phyloP scores from a whole-genome alignment of 2,888 invertebrate species.

The Plebejus anna region DNA sequence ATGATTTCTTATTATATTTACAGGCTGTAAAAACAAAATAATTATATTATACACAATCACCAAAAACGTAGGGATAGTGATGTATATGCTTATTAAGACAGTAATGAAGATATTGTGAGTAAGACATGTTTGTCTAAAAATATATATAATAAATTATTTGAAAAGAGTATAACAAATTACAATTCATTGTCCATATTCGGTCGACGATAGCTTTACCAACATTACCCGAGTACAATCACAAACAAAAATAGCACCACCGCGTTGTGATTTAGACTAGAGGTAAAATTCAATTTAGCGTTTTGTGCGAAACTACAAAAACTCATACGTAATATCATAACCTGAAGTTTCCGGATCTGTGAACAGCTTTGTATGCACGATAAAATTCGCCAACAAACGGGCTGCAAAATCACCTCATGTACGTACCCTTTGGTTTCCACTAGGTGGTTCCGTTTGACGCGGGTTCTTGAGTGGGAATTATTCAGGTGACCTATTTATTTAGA shows the following conservation, averaged over 20 bases:
- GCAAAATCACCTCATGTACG: conserved; percentile 32
- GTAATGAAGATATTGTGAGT: neutral
- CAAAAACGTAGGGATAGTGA: neutral
- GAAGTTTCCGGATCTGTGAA: conserved; percentile 21
- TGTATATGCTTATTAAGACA: neutral
- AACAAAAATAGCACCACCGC: conserved; percentile 2
- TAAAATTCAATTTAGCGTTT: conserved; percentile 18
- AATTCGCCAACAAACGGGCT: conserved; percentile 22
- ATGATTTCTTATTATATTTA: neutral
- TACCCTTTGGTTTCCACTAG: conserved; percentile 34
- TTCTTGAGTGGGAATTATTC: conserved; percentile 34
- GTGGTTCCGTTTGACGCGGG: conserved; percentile 34
- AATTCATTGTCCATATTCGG: neutral
- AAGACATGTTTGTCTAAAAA: neutral
- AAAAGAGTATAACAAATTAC: neutral
- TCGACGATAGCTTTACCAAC: neutral
- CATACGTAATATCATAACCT: conserved; percentile 27
- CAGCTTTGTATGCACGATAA: conserved; percentile 21
- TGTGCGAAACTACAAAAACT: conserved; percentile 27
- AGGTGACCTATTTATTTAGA: conserved; percentile 36
- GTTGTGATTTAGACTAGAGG: conserved; percentile 21
- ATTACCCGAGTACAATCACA: neutral
- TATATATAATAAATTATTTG: neutral
- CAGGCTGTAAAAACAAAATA: neutral
- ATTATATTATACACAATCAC: neutral